Evolutionary conservation across 2,113 vertebrate genomes (phyloP).

Genomic region (Irena cyanogastra): DNA sequence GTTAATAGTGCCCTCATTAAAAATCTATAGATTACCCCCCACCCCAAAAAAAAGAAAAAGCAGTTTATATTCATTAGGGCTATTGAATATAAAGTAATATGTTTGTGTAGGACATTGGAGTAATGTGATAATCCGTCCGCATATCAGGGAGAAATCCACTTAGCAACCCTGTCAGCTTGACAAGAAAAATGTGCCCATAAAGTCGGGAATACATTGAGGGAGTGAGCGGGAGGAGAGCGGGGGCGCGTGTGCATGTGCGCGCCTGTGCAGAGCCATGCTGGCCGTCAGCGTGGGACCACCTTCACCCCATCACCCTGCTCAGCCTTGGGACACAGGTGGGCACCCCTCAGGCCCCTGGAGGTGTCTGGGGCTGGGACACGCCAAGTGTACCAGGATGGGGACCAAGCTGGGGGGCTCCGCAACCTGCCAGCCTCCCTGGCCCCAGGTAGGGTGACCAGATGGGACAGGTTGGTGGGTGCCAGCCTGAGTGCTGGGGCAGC

Average conservation of each 20-base stretch:
- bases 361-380: not conserved
- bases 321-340: not conserved
- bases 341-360: not conserved
- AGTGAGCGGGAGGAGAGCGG: not conserved
- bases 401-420: rapidly evolving
- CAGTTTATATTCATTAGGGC: slow-evolving; percentile 93
- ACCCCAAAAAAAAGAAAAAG: slow-evolving; percentile 69
- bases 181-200: slow-evolving; percentile 73
- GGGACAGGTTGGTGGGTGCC: not conserved
- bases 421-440: rapidly evolving
- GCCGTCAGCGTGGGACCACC: not conserved
- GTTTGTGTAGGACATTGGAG: slow-evolving; percentile 77
- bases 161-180: slow-evolving; percentile 73
- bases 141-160: slow-evolving; percentile 80
- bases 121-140: slow-evolving; percentile 79
- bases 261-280: not conserved
- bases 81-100: slow-evolving; percentile 85
- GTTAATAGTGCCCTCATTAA: slow-evolving; percentile 71
- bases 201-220: slow-evolving; percentile 50
- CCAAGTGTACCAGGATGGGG: rapidly evolving
- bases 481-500: not conserved
- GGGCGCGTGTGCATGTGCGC: not conserved
- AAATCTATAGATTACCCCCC: slow-evolving; percentile 83
- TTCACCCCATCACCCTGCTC: not conserved
- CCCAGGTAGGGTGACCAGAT: not conserved